Evolutionary conservation across 2,113 vertebrate genomes (phyloP).

Genomic region (Pterocles gutturalis): DNA sequence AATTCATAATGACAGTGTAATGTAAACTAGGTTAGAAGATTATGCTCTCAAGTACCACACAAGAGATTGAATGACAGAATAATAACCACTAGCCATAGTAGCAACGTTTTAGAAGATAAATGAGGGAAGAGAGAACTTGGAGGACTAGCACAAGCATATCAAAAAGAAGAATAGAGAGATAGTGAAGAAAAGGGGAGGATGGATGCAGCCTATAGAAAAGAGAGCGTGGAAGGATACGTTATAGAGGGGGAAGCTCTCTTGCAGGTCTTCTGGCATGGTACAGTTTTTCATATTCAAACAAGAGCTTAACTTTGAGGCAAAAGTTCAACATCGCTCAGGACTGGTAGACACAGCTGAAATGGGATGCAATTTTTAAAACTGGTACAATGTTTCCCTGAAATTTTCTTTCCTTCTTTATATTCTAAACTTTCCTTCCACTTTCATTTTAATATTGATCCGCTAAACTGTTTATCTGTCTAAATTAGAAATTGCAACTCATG

Average conservation of each 20-base stretch:
- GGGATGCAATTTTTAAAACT: neutral
- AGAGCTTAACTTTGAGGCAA: neutral
- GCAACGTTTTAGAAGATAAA: slow-evolving; percentile 27
- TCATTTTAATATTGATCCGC: neutral
- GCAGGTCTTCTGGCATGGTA: neutral
- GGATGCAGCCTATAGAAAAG: neutral
- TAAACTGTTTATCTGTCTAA: neutral
- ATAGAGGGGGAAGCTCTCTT: neutral
- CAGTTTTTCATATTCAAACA: neutral
- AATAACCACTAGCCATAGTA: slow-evolving; percentile 17
- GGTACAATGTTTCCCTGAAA: neutral
- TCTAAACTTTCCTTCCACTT: neutral
- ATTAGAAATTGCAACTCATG: neutral
- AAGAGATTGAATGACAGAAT: slow-evolving; percentile 61
- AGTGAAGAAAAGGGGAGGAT: neutral
- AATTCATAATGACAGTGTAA: slow-evolving; percentile 67
- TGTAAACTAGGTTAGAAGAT: slow-evolving; percentile 67
- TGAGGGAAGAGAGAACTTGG: neutral
- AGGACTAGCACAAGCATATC: neutral
- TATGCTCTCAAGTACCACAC: slow-evolving; percentile 60
- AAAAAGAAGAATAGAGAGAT: neutral
- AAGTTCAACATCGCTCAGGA: neutral
- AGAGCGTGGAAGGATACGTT: neutral
- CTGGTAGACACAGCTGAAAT: rapidly evolving
- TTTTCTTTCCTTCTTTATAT: neutral